A percentile compares a stretch with the other conserved stretches of the same genome.
Conservation (phyloP, 2,888 invertebrate genomes). For the Lepetodrilus schrolli region DNA sequence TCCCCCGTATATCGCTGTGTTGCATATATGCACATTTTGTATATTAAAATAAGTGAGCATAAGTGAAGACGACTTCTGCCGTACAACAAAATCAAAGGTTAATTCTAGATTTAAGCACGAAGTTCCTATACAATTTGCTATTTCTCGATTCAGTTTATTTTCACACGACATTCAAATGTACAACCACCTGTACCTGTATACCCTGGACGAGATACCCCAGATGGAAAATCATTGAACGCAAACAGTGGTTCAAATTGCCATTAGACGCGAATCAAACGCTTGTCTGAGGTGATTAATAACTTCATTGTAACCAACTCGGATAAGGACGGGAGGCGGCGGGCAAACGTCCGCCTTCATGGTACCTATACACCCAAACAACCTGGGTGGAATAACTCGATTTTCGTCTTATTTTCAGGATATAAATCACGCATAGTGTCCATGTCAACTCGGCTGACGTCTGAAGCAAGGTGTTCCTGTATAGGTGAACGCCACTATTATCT, state of each 20-base stretch:
- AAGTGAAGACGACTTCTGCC: too few species aligned
- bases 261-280: not conserved
- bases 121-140: too few species aligned
- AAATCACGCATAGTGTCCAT: not conserved
- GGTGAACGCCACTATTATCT: not conserved
- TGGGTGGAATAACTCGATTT: slow-evolving; percentile 19
- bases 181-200: too few species aligned
- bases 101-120: too few species aligned
- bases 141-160: too few species aligned
- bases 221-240: too few species aligned
- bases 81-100: too few species aligned
- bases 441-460: not conserved
- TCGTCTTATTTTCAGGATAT: not conserved
- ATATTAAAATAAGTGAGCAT: too few species aligned
- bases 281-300: not conserved
- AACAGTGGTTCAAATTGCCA: slow-evolving; percentile 2
- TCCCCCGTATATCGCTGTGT: too few species aligned
- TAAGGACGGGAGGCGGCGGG: not conserved
- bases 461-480: not conserved
- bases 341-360: not conserved
- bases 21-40: too few species aligned
- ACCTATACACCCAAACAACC: not conserved
- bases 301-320: not conserved
- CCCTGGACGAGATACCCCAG: too few species aligned
- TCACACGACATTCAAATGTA: too few species aligned